Evolutionary conservation across 1,140 invertebrate species (phyloP).

Genomic region (Zaprionus taronus): DNA sequence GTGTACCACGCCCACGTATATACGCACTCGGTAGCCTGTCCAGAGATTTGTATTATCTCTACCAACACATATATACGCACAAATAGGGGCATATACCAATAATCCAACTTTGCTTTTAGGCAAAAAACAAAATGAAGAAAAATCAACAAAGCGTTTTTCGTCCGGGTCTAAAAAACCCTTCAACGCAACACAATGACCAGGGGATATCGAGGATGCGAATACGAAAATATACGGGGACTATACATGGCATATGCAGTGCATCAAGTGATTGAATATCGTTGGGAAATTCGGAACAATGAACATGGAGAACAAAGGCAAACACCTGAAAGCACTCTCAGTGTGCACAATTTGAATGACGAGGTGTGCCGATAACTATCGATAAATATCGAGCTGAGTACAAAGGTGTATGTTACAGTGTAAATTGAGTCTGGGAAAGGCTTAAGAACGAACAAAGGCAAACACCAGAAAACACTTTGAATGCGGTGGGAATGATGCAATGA

Average conservation of each 20-base stretch:
- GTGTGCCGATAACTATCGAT: conserved; percentile 1
- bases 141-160: conserved; percentile 34
- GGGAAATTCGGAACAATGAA: neutral
- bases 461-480: neutral
- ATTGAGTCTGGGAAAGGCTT: neutral
- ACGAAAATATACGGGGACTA: neutral
- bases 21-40: conserved; percentile 26
- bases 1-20: conserved; percentile 6
- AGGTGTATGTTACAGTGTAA: neutral
- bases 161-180: conserved; percentile 6
- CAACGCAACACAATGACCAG: conserved; percentile 33
- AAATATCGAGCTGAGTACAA: neutral
- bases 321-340: neutral
- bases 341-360: conserved; percentile 2
- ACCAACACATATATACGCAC: conserved; percentile 27
- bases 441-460: neutral
- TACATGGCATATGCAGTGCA: neutral
- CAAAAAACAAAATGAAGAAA: conserved; percentile 34
- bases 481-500: too few relatives aligned
- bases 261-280: neutral
- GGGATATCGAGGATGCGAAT: conserved; percentile 20
- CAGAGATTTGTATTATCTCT: conserved; percentile 61
- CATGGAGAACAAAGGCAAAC: neutral
- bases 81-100: conserved; percentile 32
- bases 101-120: conserved; percentile 75